These are phyloP conservation scores for Sebastes alutus DNA, from an alignment of 2,797 vertebrate genomes.

Conservation along the genomic window DNA sequence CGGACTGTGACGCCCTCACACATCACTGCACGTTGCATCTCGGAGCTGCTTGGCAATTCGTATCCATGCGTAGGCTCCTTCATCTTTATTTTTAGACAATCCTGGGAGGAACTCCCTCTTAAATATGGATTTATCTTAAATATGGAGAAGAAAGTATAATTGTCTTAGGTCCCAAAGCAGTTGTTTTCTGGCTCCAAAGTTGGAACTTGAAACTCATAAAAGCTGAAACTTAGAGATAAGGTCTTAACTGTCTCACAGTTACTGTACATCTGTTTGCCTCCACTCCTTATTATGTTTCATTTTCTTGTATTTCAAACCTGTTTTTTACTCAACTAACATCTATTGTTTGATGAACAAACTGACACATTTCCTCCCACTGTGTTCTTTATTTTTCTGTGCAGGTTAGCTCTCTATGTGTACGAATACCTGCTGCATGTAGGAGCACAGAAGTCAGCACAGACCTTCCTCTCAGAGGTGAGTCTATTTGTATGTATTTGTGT, in stretches of 20 bases:
- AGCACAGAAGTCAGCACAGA: slow-evolving; percentile 99
- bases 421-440: slow-evolving; percentile 99
- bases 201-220: neutral
- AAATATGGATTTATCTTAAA: slow-evolving; percentile 18
- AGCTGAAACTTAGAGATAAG: neutral
- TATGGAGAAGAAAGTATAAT: neutral
- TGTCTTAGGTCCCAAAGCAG: neutral
- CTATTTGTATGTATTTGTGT: slow-evolving; percentile 3
- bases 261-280: neutral
- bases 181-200: neutral
- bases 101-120: slow-evolving; percentile 1
- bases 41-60: slow-evolving; percentile 11
- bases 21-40: slow-evolving; percentile 12
- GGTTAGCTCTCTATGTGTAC: slow-evolving; percentile 98
- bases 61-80: neutral
- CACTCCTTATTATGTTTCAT: neutral
- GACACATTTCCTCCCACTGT: slow-evolving; percentile 23
- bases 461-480: slow-evolving; percentile 98
- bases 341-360: neutral
- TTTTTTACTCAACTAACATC: neutral
- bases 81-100: slow-evolving; percentile 24
- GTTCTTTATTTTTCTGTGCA: slow-evolving; percentile 66
- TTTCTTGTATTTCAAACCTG: neutral
- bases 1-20: slow-evolving; percentile 26
- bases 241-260: neutral